Evolutionary conservation across 1,140 invertebrate genomes (phyloP).

Genomic region (Lycorma delicatula): DNA sequence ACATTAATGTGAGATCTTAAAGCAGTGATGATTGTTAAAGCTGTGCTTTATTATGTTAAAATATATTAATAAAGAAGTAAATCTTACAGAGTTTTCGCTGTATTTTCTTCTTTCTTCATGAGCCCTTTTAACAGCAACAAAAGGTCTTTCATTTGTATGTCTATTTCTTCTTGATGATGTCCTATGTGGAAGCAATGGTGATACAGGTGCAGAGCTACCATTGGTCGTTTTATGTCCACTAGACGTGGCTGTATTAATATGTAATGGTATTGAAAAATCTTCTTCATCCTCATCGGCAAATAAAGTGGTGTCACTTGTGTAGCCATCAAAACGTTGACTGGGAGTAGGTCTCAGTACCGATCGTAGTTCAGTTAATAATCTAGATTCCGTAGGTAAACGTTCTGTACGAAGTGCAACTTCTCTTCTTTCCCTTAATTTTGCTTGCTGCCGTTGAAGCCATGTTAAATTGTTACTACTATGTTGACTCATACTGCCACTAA

Average conservation of each 20-base stretch:
- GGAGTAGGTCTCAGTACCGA: slow-evolving; percentile 42
- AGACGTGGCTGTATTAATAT: slow-evolving; percentile 49
- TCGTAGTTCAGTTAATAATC: slow-evolving; percentile 50
- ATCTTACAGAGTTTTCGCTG: slow-evolving; percentile 40
- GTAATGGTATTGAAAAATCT: slow-evolving; percentile 53
- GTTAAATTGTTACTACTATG: slow-evolving; percentile 46
- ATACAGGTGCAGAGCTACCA: slow-evolving; percentile 45
- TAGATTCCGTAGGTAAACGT: slow-evolving; percentile 57
- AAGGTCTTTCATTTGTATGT: slow-evolving; percentile 47
- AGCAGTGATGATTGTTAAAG: no score
- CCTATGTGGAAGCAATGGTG: slow-evolving; percentile 48
- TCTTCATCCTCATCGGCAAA: slow-evolving; percentile 59
- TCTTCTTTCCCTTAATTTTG: slow-evolving; percentile 59
- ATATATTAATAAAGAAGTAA: background rate
- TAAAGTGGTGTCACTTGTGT: slow-evolving; percentile 67
- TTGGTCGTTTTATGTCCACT: slow-evolving; percentile 30
- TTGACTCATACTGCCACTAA: slow-evolving; percentile 23
- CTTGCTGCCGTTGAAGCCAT: slow-evolving; percentile 69
- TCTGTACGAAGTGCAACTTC: slow-evolving; percentile 56
- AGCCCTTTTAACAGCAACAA: slow-evolving; percentile 53
- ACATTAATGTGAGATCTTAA: no score
- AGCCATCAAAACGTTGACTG: slow-evolving; percentile 44
- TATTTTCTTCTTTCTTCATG: slow-evolving; percentile 46
- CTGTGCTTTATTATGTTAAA: background rate
- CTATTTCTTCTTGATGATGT: slow-evolving; percentile 46